phyloP scores from a whole-genome alignment of 1,140 invertebrate species.

The Triops cancriformis region DNA sequence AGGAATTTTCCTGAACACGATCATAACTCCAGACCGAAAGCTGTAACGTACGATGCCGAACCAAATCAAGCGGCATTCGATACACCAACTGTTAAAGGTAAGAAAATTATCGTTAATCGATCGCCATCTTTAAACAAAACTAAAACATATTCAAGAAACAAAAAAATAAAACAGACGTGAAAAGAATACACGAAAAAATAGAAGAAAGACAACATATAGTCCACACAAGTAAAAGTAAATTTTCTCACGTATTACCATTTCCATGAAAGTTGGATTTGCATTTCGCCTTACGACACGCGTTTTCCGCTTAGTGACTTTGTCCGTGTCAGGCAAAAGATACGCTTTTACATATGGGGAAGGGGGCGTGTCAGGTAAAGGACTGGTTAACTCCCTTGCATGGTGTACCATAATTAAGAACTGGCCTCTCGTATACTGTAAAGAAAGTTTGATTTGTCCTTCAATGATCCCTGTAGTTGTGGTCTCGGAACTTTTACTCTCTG shows the following conservation, averaged over 20 bases:
- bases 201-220: background rate
- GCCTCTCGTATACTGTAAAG: slow-evolving; percentile 69
- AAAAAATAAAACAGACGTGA: background rate
- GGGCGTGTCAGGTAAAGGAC: slow-evolving; percentile 40
- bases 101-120: background rate
- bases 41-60: slow-evolving; percentile 65
- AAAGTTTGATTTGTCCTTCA: slow-evolving; percentile 65
- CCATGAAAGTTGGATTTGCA: slow-evolving; percentile 94
- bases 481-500: background rate
- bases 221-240: no score
- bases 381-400: slow-evolving; percentile 74
- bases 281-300: slow-evolving; percentile 86
- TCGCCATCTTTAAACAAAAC: no score
- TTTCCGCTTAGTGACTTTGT: slow-evolving; percentile 74
- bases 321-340: slow-evolving; percentile 65
- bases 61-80: slow-evolving; percentile 69
- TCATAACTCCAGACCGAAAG: slow-evolving; percentile 94
- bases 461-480: background rate
- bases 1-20: slow-evolving; percentile 89
- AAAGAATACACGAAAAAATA: background rate
- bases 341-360: slow-evolving; percentile 90
- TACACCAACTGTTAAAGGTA: slow-evolving; percentile 65
- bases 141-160: no score
- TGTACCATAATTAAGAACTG: slow-evolving; percentile 76
- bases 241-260: slow-evolving; percentile 62